phyloP scores from a whole-genome alignment of 2,797 vertebrate genomes.

The Glossophaga mutica region DNA sequence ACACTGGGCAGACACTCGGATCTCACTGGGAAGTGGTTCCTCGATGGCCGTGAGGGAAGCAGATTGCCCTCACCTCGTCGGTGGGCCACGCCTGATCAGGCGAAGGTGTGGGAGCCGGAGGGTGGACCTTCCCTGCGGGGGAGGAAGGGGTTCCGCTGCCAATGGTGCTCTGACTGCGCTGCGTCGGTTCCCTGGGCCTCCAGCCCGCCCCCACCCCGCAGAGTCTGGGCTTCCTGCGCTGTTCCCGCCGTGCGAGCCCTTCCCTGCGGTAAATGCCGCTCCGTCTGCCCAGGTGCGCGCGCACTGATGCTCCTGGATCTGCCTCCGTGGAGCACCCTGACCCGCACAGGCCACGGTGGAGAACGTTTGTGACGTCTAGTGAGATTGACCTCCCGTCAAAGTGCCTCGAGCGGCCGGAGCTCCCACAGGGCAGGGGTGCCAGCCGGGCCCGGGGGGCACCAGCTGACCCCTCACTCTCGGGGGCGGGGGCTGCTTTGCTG shows the following conservation, averaged over 20 bases:
- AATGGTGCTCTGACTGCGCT: rapidly evolving
- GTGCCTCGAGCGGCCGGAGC: rapidly evolving
- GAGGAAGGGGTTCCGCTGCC: background rate
- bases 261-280: background rate
- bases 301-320: rapidly evolving
- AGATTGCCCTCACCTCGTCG: no score
- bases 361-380: no score
- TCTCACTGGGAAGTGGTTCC: no score
- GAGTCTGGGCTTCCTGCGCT: background rate
- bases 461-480: background rate
- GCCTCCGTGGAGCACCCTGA: background rate
- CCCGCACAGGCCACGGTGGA: background rate
- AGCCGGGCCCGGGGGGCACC: rapidly evolving
- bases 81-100: no score
- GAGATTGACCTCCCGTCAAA: background rate
- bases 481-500: background rate
- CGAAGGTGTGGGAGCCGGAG: no score
- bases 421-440: background rate
- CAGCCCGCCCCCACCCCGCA: background rate
- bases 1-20: no score
- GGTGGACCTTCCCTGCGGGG: background rate
- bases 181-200: background rate
- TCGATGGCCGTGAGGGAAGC: no score
- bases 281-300: rapidly evolving
- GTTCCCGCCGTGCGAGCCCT: background rate